Percentiles rank a stretch among this genome's conserved stretches.
Evolutionary conservation across 2,797 vertebrate species (phyloP).

Genomic region (Acrossocheilus fasciatus): DNA sequence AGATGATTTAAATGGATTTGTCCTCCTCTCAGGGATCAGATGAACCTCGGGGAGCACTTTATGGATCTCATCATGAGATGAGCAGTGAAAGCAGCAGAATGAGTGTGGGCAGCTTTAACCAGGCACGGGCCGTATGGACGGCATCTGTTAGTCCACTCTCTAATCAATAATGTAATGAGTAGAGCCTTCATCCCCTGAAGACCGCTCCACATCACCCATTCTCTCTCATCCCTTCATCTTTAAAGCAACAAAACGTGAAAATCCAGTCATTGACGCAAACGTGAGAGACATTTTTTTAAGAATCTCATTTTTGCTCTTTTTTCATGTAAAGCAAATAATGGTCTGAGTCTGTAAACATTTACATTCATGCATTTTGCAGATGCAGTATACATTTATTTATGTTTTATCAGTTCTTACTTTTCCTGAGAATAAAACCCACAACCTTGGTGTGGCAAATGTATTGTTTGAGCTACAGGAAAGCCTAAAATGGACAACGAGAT

Average conservation of each 20-base stretch:
- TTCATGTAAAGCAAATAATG: background rate
- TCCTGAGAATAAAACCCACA: background rate
- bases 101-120: constrained; percentile 73
- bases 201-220: constrained; percentile 64
- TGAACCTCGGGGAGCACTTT: constrained; percentile 37
- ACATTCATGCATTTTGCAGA: background rate
- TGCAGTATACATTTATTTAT: too few relatives aligned
- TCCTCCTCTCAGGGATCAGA: constrained; percentile 34
- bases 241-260: background rate
- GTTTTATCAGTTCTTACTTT: too few relatives aligned
- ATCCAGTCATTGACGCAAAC: too few relatives aligned
- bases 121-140: constrained; percentile 68
- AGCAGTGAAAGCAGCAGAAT: constrained; percentile 40
- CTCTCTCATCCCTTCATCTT: background rate
- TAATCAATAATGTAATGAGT: constrained; percentile 81
- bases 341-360: background rate
- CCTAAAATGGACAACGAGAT: background rate
- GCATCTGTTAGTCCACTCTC: constrained; percentile 75
- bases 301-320: background rate
- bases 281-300: background rate
- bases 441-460: background rate
- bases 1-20: constrained; percentile 35
- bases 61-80: constrained; percentile 26
- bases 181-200: constrained; percentile 58
- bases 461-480: background rate